Evolutionary conservation across 1,140 invertebrate genomes (phyloP).

Genomic region (Brachionus sp.): DNA sequence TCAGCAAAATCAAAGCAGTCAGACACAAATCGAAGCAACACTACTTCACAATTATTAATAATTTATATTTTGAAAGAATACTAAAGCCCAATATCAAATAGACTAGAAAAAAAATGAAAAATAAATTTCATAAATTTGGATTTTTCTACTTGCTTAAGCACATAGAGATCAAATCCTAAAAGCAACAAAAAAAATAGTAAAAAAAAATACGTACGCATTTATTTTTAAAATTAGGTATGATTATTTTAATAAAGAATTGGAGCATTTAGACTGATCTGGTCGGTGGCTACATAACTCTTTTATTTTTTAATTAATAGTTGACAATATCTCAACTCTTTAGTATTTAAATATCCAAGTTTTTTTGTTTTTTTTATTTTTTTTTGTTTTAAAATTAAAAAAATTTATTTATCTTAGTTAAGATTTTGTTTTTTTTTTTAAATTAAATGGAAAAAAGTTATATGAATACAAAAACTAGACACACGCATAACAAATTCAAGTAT

Average conservation of each 20-base stretch:
- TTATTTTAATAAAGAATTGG: neutral
- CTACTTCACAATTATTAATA: neutral
- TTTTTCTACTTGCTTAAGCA: slow-evolving; percentile 16
- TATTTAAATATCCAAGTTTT: neutral
- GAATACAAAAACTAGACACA: slow-evolving; percentile 23
- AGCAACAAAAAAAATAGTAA: neutral
- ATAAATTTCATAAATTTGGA: slow-evolving; percentile 37
- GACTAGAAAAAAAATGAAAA: neutral
- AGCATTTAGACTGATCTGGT: neutral
- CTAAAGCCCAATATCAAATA: neutral
- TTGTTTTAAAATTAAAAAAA: neutral
- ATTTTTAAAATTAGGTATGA: neutral
- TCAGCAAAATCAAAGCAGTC: neutral
- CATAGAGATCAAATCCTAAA: slow-evolving; percentile 15
- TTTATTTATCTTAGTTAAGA: neutral
- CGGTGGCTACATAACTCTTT: neutral
- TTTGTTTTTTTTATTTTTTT: neutral
- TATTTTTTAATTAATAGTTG: neutral
- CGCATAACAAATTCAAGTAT: neutral
- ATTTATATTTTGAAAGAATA: neutral
- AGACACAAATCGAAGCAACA: neutral
- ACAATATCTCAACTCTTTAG: neutral
- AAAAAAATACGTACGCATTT: slow-evolving; percentile 4
- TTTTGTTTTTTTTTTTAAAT: slow-evolving; percentile 21
- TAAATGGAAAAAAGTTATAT: slow-evolving; percentile 40